Conservation (phyloP, 2,113 vertebrate species). For the Cynoglossus semilaevis region DNA sequence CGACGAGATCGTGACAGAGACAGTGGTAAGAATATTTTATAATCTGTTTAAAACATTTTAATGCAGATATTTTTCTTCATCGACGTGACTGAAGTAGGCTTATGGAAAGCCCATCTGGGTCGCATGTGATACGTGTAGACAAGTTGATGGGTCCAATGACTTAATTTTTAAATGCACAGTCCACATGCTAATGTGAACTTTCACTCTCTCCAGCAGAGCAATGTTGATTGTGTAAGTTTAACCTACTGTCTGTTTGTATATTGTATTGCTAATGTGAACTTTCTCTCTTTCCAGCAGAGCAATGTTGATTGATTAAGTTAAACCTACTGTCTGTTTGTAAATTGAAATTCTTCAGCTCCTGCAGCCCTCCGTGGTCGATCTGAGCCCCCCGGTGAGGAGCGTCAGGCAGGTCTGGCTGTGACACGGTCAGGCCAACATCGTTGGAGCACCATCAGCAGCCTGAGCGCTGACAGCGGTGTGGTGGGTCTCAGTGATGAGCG, state of each 20-base stretch:
- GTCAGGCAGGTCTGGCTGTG: conserved; percentile 58
- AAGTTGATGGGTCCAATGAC: too few species aligned
- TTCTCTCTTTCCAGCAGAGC: neutral
- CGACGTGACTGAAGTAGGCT: too few species aligned
- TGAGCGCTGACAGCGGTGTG: conserved; percentile 88
- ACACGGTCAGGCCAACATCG: conserved; percentile 74
- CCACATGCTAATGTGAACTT: conserved; percentile 18
- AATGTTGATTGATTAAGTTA: neutral
- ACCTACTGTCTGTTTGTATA: conserved; percentile 17
- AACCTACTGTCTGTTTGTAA: too few species aligned
- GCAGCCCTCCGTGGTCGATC: conserved; percentile 69
- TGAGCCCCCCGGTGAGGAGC: conserved; percentile 75
- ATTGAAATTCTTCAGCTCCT: conserved; percentile 58
- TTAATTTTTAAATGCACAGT: too few species aligned
- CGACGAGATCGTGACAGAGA: conserved; percentile 78
- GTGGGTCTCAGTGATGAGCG: conserved; percentile 81
- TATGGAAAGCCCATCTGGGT: too few species aligned
- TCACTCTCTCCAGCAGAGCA: neutral
- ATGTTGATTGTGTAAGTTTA: neutral
- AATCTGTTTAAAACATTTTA: neutral
- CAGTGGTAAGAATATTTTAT: conserved; percentile 60
- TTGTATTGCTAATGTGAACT: conserved; percentile 18
- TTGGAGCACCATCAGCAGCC: conserved; percentile 90
- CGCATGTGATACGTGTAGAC: too few species aligned
- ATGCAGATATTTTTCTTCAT: neutral